A percentile compares a stretch with the other conserved stretches of the same genome.
These are phyloP conservation scores for Pentamera pediparva DNA, from an alignment of 53 echinoderm and acorn worm species.

Conservation along the genomic window DNA sequence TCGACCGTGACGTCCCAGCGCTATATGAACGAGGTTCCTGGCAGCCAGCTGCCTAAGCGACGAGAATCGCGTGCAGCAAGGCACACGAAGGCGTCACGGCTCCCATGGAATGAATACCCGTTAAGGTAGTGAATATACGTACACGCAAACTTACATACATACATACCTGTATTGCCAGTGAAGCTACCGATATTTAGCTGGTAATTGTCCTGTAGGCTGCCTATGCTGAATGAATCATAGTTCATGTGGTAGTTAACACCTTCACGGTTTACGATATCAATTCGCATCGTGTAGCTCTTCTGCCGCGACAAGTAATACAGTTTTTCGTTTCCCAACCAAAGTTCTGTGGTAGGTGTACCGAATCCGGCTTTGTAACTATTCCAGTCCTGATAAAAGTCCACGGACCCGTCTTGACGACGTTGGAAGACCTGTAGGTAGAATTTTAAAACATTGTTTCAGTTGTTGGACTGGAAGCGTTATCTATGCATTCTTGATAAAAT, in stretches of 20 bases:
- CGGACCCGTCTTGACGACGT: conserved; percentile 6
- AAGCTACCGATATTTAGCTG: neutral
- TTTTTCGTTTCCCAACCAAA: conserved; percentile 15
- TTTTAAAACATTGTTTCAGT: too few relatives aligned
- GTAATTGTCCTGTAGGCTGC: neutral
- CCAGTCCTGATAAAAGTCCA: conserved; percentile 2
- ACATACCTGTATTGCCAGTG: conserved; percentile 12
- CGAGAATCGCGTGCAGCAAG: too few relatives aligned
- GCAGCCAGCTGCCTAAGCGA: too few relatives aligned
- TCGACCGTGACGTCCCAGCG: too few relatives aligned
- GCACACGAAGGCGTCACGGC: too few relatives aligned
- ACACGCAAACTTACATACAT: too few relatives aligned
- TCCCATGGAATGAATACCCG: too few relatives aligned
- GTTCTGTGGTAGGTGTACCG: neutral
- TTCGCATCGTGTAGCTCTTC: conserved; percentile 1
- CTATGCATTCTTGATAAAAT: too few relatives aligned
- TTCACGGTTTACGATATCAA: conserved; percentile 5
- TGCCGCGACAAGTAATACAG: neutral
- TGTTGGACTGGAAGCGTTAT: too few relatives aligned
- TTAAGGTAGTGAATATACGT: too few relatives aligned
- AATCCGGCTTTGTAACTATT: neutral
- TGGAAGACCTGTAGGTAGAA: conserved; percentile 21
- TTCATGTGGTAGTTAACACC: neutral
- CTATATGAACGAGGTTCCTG: too few relatives aligned
- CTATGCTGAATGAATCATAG: neutral